Percentiles rank a stretch among this genome's conserved stretches.
phyloP scores from a whole-genome alignment of 1,140 invertebrate species.

The Papilio machaon region DNA sequence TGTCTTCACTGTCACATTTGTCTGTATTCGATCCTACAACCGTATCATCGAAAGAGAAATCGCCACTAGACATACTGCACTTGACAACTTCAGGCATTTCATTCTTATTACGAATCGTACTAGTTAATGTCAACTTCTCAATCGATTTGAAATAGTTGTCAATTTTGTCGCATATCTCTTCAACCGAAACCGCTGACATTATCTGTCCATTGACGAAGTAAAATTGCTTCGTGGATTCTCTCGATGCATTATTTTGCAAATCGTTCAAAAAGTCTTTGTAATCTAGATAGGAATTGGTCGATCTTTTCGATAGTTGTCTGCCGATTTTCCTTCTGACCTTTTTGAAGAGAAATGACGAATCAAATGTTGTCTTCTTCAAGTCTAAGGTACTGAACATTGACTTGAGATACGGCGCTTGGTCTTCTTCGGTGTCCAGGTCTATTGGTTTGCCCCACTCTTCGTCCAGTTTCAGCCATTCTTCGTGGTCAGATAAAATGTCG shows the following conservation, averaged over 20 bases:
- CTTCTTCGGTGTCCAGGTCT: slow-evolving; percentile 70
- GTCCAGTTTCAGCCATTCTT: slow-evolving; percentile 66
- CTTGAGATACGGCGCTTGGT: slow-evolving; percentile 47
- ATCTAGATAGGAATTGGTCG: slow-evolving; percentile 50
- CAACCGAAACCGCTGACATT: slow-evolving; percentile 65
- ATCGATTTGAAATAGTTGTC: slow-evolving; percentile 73
- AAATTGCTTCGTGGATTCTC: slow-evolving; percentile 54
- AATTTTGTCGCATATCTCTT: slow-evolving; percentile 69
- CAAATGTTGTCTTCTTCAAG: slow-evolving; percentile 62
- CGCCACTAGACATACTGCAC: slow-evolving; percentile 65
- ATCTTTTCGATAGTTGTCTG: slow-evolving; percentile 57
- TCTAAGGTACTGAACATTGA: slow-evolving; percentile 63
- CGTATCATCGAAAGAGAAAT: slow-evolving; percentile 70
- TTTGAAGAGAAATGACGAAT: slow-evolving; percentile 66
- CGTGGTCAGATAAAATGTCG: slow-evolving; percentile 62
- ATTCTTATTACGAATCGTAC: slow-evolving; percentile 51
- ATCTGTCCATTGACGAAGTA: slow-evolving; percentile 65
- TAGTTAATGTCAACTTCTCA: slow-evolving; percentile 61
- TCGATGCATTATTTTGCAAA: slow-evolving; percentile 48
- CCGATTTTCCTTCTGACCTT: slow-evolving; percentile 61
- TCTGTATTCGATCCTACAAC: slow-evolving; percentile 37
- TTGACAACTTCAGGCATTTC: slow-evolving; percentile 59
- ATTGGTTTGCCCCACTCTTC: slow-evolving; percentile 69
- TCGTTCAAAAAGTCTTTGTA: slow-evolving; percentile 65
- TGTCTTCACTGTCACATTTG: slow-evolving; percentile 49